phyloP scores from a whole-genome alignment of 2,113 vertebrate species.

The Ceyx cyanopectus region DNA sequence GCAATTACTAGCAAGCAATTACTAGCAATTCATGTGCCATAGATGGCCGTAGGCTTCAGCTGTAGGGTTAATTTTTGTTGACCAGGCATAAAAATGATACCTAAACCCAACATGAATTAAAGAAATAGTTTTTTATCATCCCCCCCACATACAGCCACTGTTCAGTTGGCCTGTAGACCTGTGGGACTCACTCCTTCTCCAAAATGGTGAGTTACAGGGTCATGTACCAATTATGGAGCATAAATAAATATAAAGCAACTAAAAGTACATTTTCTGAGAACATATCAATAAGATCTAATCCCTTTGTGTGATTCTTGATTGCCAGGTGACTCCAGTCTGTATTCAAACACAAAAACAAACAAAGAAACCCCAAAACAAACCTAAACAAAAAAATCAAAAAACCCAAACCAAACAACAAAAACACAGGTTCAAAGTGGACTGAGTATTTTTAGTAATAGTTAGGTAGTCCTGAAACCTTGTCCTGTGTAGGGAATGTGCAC shows the following conservation, averaged over 20 bases:
- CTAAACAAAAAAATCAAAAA: neutral
- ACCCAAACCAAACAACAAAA: no score
- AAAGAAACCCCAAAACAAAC: no score
- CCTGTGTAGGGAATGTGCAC: neutral
- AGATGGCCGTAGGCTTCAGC: neutral
- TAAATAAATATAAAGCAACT: neutral
- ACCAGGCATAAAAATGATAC: neutral
- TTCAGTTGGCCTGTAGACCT: neutral
- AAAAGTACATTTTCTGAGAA: neutral
- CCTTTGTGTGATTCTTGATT: neutral
- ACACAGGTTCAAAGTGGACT: neutral
- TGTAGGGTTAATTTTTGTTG: neutral
- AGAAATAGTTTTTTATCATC: neutral
- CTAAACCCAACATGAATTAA: neutral
- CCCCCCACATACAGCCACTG: neutral
- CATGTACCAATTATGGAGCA: neutral
- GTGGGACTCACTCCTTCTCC: neutral
- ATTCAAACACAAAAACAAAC: neutral
- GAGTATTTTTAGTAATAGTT: neutral
- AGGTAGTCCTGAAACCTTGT: neutral
- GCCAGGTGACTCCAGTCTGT: neutral
- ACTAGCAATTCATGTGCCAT: neutral
- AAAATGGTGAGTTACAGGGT: neutral
- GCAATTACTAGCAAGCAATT: conserved; percentile 3
- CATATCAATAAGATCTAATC: neutral